These are phyloP conservation scores for Sardina pilchardus DNA, from an alignment of 2,113 vertebrate species.

Conservation along the genomic window DNA sequence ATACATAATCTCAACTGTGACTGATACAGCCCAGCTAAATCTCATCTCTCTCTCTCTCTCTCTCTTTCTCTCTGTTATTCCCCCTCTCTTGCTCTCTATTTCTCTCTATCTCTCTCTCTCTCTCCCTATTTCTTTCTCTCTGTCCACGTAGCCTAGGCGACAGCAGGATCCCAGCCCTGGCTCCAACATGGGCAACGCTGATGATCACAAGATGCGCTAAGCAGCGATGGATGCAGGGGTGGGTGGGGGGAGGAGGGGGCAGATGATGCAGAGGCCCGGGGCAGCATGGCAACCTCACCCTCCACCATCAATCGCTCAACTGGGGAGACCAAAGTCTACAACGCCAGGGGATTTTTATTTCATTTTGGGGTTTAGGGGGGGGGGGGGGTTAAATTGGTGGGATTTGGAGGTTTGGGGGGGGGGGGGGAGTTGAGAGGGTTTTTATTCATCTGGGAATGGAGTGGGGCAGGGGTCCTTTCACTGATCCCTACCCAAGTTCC, in stretches of 20 bases:
- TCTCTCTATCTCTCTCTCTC: constrained; percentile 5
- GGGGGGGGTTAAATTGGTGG: not conserved
- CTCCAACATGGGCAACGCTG: constrained; percentile 88
- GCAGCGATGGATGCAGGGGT: constrained; percentile 48
- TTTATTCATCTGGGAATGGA: not conserved
- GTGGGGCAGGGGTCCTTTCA: constrained; percentile 17
- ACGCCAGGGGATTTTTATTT: constrained; percentile 30
- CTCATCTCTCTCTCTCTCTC: not conserved
- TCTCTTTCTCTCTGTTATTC: constrained; percentile 22
- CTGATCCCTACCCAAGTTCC: constrained; percentile 62
- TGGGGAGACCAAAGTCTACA: constrained; percentile 58
- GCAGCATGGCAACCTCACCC: constrained; percentile 42
- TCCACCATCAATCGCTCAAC: constrained; percentile 42
- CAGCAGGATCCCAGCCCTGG: constrained; percentile 97
- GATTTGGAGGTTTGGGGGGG: constrained; percentile 12
- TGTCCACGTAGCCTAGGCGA: constrained; percentile 84
- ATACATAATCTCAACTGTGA: not conserved
- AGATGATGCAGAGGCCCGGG: constrained; percentile 38
- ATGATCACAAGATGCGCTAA: constrained; percentile 95
- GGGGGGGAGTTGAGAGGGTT: constrained; percentile 30
- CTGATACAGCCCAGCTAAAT: constrained; percentile 28
- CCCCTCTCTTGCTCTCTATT: not conserved
- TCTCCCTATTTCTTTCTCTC: constrained; percentile 22
- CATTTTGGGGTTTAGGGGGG: constrained; percentile 25
- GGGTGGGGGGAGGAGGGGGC: constrained; percentile 45